Base-by-base conservation (phyloP, 2,797 vertebrate species). In the Takifugu ocellatus region DNA sequence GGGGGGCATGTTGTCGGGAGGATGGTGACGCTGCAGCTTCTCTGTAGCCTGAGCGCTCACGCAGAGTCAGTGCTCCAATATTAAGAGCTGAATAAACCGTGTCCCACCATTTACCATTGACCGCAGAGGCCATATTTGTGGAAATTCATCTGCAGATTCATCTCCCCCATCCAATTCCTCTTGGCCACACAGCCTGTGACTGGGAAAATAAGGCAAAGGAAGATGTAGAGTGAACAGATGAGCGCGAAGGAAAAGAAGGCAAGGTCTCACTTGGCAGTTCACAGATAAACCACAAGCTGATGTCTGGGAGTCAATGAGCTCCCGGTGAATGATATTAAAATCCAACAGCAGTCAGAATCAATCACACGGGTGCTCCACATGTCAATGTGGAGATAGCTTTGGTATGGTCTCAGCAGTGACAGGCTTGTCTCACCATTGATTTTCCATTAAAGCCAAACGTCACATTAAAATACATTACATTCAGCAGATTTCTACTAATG, bases 381-480 rank as follows among this genome's bases (percentile, higher is more conserved):
- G 90, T 88, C 89, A 84, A 88, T 90, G 87, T 85, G 88, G 79
- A 89, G 91, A 92, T 91, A 88, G 89, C 78, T 82, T 89, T 88
- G 83, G 81, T 80, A 82, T 80, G 77, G 85, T 89, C 81, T 84
- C 68, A 39, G 81, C 68, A 75, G 84, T 84, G 87, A 83, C 69
- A 62, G 77, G 67, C 87, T 89, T 86, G 88, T 90, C 84, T 84
- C 49, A 0, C 51, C 70, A 93, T 92, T 84, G 92, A 92, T 92
- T 92, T 86, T 80, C 86, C 89, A 93, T 92, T 91, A 92, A 84
- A 83, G 66, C 53, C 79, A 70, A 84, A 85, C 88, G 83, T 87
- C 82, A 72, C 89, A 87, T 92, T 92, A 88, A 81, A 90, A 91
- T 90, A 86, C 87, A 89, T 91, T 60, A 87, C 90, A 86, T 68